These are phyloP conservation scores for Pseudopodoces humilis DNA, from an alignment of 2,113 vertebrate species.

Conservation along the genomic window DNA sequence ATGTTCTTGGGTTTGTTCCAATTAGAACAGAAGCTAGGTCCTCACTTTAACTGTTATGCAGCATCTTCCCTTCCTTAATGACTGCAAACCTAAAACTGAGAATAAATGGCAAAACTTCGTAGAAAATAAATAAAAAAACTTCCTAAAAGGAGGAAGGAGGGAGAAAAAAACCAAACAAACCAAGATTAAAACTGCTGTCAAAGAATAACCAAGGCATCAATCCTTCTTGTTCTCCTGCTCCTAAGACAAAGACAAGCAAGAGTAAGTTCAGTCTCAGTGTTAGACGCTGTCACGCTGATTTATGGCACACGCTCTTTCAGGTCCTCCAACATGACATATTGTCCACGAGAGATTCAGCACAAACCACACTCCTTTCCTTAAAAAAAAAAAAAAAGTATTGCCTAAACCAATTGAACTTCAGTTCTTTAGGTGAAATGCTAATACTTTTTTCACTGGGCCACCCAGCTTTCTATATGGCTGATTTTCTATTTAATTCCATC, in stretches of 20 bases:
- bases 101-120: not conserved
- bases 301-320: not conserved
- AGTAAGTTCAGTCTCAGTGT: conserved; percentile 46
- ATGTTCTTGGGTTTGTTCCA: not conserved
- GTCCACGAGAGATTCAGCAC: not conserved
- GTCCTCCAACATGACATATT: conserved; percentile 18
- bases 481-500: not conserved
- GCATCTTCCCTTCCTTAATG: not conserved
- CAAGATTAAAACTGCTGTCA: conserved; percentile 25
- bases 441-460: not conserved
- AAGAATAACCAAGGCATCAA: conserved; percentile 35
- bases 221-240: conserved; percentile 12
- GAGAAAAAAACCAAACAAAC: not conserved
- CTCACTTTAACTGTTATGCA: not conserved
- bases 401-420: conserved; percentile 29
- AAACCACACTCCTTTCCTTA: conserved; percentile 5
- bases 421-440: conserved; percentile 27
- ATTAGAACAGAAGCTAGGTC: not conserved
- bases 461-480: not conserved
- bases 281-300: conserved; percentile 23
- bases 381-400: not conserved
- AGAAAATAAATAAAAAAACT: not conserved
- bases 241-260: conserved; percentile 47
- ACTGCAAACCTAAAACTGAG: not conserved
- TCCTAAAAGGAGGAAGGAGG: not conserved